Percentiles rank a stretch among this genome's conserved stretches.
phyloP scores from a whole-genome alignment of 2,888 invertebrate species.

The Helobdella robusta region DNA sequence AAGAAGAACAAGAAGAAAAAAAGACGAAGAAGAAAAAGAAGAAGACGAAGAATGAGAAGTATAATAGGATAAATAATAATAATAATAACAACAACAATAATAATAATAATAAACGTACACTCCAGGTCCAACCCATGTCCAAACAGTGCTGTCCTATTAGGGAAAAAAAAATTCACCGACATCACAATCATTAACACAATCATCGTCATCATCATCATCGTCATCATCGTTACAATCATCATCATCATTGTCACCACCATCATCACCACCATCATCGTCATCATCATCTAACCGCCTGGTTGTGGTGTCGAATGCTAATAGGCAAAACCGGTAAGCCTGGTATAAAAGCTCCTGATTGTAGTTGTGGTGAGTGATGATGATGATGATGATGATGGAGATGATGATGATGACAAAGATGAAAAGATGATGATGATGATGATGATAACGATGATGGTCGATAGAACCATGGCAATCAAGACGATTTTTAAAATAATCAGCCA shows the following conservation, averaged over 20 bases:
- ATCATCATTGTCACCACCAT: neutral
- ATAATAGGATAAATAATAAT: neutral
- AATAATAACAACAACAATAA: neutral
- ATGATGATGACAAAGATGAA: slow-evolving; percentile 7
- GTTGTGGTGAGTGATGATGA: neutral
- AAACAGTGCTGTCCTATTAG: slow-evolving; percentile 48
- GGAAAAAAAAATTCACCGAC: slow-evolving; percentile 45
- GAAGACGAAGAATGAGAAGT: neutral
- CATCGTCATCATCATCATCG: slow-evolving; percentile 1
- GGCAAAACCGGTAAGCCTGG: slow-evolving; percentile 91
- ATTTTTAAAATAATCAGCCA: neutral
- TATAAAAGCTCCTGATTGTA: slow-evolving; percentile 63
- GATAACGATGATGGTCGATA: too few relatives aligned
- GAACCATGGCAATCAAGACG: neutral
- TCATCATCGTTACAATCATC: slow-evolving; percentile 1
- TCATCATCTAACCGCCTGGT: slow-evolving; percentile 56
- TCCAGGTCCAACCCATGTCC: slow-evolving; percentile 65
- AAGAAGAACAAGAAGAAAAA: too few relatives aligned
- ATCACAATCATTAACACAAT: neutral
- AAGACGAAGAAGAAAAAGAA: neutral
- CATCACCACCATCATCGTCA: slow-evolving; percentile 9
- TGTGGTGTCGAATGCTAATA: slow-evolving; percentile 79
- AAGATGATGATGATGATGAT: neutral
- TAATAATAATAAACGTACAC: slow-evolving; percentile 61
- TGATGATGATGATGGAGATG: slow-evolving; percentile 13